phyloP scores from a whole-genome alignment of 1,140 invertebrate genomes.

The Megalopta genalis region DNA sequence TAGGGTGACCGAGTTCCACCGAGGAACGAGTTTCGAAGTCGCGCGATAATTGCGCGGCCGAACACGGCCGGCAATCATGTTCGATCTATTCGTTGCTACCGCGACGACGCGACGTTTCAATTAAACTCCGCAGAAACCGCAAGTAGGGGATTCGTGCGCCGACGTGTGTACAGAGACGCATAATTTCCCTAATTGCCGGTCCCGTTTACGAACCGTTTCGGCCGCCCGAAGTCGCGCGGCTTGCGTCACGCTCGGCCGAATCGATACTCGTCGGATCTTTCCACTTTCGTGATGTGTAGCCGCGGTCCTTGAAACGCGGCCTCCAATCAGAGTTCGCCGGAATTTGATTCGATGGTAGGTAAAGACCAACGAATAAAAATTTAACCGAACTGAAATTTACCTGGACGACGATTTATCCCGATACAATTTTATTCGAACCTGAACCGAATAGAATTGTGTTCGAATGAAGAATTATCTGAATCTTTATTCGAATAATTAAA shows the following conservation, averaged over 20 bases:
- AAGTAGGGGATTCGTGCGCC: not conserved
- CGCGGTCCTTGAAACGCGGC: too few species aligned
- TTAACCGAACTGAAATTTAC: too few species aligned
- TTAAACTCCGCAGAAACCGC: slow-evolving; percentile 18
- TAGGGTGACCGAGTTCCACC: not conserved
- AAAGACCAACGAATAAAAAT: too few species aligned
- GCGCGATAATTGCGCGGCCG: slow-evolving; percentile 49
- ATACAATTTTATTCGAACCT: too few species aligned
- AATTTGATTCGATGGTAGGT: too few species aligned
- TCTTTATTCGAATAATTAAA: too few species aligned
- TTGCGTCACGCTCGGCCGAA: not conserved
- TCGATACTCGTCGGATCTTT: not conserved
- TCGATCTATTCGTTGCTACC: slow-evolving; percentile 19
- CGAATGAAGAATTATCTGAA: too few species aligned
- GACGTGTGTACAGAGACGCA: not conserved
- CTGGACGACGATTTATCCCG: too few species aligned
- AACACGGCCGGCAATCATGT: slow-evolving; percentile 22
- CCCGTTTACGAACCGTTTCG: not conserved
- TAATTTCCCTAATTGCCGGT: slow-evolving; percentile 37
- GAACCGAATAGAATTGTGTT: too few species aligned
- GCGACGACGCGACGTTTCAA: slow-evolving; percentile 25
- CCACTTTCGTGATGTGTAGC: too few species aligned
- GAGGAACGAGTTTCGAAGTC: slow-evolving; percentile 41
- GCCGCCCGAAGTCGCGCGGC: not conserved
- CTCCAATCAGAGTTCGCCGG: too few species aligned